Percentiles rank a stretch among this genome's conserved stretches.
These are phyloP conservation scores for Stegodyphus dumicola DNA, from an alignment of 1,140 invertebrate species.

Conservation along the genomic window DNA sequence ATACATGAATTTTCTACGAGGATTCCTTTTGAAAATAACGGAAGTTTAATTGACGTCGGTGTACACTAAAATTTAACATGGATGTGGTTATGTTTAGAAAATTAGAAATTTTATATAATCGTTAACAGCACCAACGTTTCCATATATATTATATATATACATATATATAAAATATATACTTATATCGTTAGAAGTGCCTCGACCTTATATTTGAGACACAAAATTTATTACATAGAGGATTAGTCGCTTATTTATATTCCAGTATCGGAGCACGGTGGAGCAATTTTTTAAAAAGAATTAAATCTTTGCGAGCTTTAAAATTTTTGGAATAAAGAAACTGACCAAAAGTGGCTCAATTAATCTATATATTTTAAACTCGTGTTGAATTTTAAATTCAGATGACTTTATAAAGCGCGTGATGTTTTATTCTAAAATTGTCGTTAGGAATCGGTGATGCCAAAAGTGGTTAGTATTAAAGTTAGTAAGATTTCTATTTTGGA, in stretches of 20 bases:
- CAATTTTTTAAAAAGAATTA: slow-evolving; percentile 12
- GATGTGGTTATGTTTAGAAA: slow-evolving; percentile 24
- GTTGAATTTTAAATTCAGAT: not conserved
- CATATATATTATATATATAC: slow-evolving; percentile 7
- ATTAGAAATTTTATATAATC: slow-evolving; percentile 31
- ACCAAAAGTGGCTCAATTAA: not conserved
- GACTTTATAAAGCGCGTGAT: not conserved
- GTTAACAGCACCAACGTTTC: slow-evolving; percentile 2
- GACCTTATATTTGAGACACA: slow-evolving; percentile 25
- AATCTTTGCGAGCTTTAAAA: slow-evolving; percentile 16
- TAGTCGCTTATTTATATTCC: not conserved
- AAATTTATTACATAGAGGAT: slow-evolving; percentile 7
- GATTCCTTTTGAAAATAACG: not conserved
- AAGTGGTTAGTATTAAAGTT: too few species aligned
- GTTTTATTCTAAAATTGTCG: not conserved
- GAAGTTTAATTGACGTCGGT: not conserved
- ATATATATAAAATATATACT: slow-evolving; percentile 6
- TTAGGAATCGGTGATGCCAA: not conserved
- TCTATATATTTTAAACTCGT: slow-evolving; percentile 1
- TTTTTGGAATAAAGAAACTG: not conserved
- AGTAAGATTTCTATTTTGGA: too few species aligned
- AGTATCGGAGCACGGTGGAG: not conserved
- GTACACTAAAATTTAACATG: not conserved
- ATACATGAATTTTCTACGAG: not conserved
- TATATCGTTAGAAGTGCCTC: slow-evolving; percentile 35